Base-by-base conservation (phyloP, 35 echinoderm and acorn worm species). In the Chiridota heheva region DNA sequence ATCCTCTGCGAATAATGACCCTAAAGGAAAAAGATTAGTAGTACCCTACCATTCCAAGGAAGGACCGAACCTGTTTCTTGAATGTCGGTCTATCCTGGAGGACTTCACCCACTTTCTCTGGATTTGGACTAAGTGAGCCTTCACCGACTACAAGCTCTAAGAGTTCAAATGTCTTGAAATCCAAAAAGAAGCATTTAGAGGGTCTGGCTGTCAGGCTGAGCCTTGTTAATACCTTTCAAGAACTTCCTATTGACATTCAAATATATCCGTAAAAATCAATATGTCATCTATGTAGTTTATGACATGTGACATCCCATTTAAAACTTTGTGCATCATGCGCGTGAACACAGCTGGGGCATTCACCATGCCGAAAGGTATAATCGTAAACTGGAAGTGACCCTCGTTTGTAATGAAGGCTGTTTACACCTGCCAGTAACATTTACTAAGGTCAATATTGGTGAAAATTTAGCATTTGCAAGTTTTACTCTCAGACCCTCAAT, bases 381-480 rank as follows among this genome's bases (percentile, higher is more conserved):
- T 27, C 1, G 4, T 85, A 43, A 88, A 81, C 41, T 88, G 74
- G 51, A 59, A 88, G 2, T 58, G 46, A 27, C 86, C 86, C 16
- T 38, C 17, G 1, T 42, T 39, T n/a, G 75, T 88, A 26, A 68
- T 33, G 39, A 88, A 88, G 18, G 86, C 86, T 0, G 86, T 88
- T 70, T 81, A 80, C 31, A 72, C 44, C 61, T 88, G 86, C 74
- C 75, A 88, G 56, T 88, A 88, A 1, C 86, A 74, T 72, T 88
- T 88, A 12, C 44, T 38, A 4, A 88, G 36, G 31, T 88, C 76
- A 8, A 88, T 12, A 61, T 88, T 88, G 0, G 86, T 80, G 39
- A 88, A 88, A 30, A 88, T 22, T 64, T 69, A 5, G 44, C 63
- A 17, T 70, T 55, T 25, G 74, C 42, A 25, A 88, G n/a, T n/a